Evolutionary conservation across 2,888 invertebrate species (phyloP).

Genomic region (Ochropacha duplaris): DNA sequence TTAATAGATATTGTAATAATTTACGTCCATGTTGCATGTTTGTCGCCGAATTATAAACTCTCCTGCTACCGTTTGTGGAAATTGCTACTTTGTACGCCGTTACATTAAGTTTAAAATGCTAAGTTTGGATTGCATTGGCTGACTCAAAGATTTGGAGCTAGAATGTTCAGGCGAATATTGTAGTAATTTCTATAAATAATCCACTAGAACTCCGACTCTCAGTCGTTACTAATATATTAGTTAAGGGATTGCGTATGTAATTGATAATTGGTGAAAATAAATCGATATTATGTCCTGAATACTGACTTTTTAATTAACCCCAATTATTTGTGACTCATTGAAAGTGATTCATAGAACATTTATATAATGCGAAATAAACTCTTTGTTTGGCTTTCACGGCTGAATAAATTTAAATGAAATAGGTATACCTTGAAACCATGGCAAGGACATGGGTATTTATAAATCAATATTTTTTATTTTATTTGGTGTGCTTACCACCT

Average conservation of each 20-base stretch:
- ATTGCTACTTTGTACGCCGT: background rate
- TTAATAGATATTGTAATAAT: slow-evolving; percentile 15
- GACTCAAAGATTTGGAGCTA: background rate
- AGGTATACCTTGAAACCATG: no score
- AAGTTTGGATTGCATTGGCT: background rate
- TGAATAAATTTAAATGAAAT: no score
- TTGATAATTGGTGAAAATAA: slow-evolving; percentile 58
- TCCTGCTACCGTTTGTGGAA: background rate
- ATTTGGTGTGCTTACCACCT: no score
- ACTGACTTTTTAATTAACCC: slow-evolving; percentile 34
- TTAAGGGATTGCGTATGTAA: slow-evolving; percentile 48
- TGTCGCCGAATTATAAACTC: background rate
- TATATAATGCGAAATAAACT: no score
- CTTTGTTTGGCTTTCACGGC: no score
- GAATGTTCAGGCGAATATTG: no score
- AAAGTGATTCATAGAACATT: background rate
- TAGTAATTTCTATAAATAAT: slow-evolving; percentile 3
- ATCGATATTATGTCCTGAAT: slow-evolving; percentile 54
- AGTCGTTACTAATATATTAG: slow-evolving; percentile 41
- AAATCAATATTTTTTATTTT: no score
- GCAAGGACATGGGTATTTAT: no score
- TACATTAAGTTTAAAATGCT: background rate
- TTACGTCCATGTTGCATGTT: background rate
- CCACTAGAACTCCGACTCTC: slow-evolving; percentile 32
- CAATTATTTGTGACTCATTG: no score